Base-by-base conservation (phyloP, 2,888 invertebrate species). In the Andricus curvator region DNA sequence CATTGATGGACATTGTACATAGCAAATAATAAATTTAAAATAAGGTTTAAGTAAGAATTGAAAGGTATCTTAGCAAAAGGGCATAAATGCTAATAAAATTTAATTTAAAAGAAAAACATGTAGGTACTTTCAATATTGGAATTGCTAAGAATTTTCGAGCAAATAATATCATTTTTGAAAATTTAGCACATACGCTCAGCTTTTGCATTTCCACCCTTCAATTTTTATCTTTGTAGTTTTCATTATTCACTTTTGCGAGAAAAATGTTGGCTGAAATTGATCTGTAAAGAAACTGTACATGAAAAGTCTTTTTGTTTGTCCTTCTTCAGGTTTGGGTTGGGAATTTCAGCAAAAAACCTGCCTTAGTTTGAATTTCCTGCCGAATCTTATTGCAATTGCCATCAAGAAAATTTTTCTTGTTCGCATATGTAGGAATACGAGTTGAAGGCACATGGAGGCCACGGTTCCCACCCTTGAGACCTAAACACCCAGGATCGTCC, bases 391-490 rank as follows among this genome's bases (percentile, higher is more conserved):
- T 25, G 62, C 4, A 4, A 25, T 25, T 13, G 25, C 62, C 62
- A 62, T 25, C 15, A 25, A 25, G 2, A 25, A 25, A 62, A 62
- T 15, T 62, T 22, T 62, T 62, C 25, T 62, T 62, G 25, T 62
- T 62, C 62, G n/a, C 62, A n/a, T 41, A n/a, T 22, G 20, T 37
- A 25, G 20, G 41, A 22, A 76, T 25, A 77, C 33, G 64, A 77
- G 44, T 62, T 33, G 66, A 8, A 64, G 78, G 82, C 80, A 81
- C 13, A n/a, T 60, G 22, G 15, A 62, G 62, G n/a, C 9, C 6
- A 82, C 83, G 81, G 83, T 86, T 86, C 85, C 84, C 86, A 86
- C 84, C 84, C 86, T 86, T 85, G 84, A 85, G 81, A 86, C 80
- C 79, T 82, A 83, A 84, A 86, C 84, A 84, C 78, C 81, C 83